Evolutionary conservation across 2,113 vertebrate species (phyloP), one percentile per base, ranked within the genome.

Genomic region (Dendropsophus ebraccatus): DNA sequence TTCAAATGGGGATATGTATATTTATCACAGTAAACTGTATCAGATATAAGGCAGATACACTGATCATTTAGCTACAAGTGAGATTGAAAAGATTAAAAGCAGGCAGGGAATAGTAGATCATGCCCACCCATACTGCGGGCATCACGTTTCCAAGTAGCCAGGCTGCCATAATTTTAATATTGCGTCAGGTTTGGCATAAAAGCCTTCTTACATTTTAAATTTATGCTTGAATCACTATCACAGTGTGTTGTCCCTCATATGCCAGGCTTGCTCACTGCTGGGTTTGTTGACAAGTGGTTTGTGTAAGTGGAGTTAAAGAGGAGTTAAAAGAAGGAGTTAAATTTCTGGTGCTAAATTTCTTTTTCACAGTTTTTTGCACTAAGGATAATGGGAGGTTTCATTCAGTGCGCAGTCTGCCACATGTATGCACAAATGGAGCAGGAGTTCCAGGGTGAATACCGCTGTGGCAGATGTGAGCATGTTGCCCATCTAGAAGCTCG

Each of bases 1-100:
- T 89, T 90, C 90, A 89, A 19, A 88, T 87, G 87, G 88, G 88
- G 88, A 89, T 91, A 81, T 87, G 90, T 87, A 9, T 83, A 72
- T 52, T 76, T 91, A 90, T 88, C 90, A 91, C 88, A 88, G 85
- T 81, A 67, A 87, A 89, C 88, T 81, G 78, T 86, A 86, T 88
- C 90, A 90, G 87, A 89, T 65, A 45, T 85, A 50, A 58, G 87
- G 74, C 83, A 90, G 88, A 90, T 90, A 90, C 90, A 88, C 87
- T 65, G 50, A 86, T 88, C 89, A 88, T 87, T 91, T 90, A 84
- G 0, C 83, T 85, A 54, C 84, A 90, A 90, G 90, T 76, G 91
- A 89, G 75, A 84, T 88, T 88, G 50, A 77, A 89, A 87, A 82
- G 86, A 77, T 1, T 16, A 89, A 85, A 74, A 77, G n/a, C 69